Base-by-base conservation (phyloP, 2,113 vertebrate species). In the Oreochromis spilurus region DNA sequence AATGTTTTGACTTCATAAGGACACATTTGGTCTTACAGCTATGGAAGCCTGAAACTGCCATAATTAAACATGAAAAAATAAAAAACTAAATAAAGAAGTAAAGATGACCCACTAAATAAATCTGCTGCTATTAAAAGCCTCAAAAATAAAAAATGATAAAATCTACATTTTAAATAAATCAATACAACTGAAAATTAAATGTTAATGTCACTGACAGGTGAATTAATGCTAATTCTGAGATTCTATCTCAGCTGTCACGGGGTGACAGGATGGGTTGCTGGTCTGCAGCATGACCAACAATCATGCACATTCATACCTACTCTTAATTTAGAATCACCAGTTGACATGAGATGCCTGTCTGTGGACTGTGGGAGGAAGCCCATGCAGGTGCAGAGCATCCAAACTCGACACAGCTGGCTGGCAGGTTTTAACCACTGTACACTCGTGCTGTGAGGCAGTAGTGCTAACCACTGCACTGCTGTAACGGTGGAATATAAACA, bases 331-430 rank as follows among this genome's bases (percentile, higher is more conserved):
- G 67, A 48, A 48, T 45, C 67, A 75, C 70, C 4, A 17, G 5
- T 31, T 31, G 17, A 19, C 14, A 29, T 50, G 26, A 31, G 16
- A 29, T 50, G 24, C 6, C 48, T 19, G 14, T 29, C 70, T 48
- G 24, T 48, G 67, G 40, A 29, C 16, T 75, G 40, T 75, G 43
- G 70, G 43, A 75, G 24, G 43, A 75, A 31, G 70, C 70, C 16
- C 21, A 16, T 45, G 21, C 13, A 16, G n/a, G 13, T 12, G 5
- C n/a, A 1, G 13, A 67, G 11, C 60, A 0, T 21, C 17, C 10
- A 65, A 21, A 38, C 60, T 19, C 11, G 0, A 67, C 36, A 45
- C 65, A 70, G 38, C 38, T 5, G 65, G 38, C 12, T 9, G n/a
- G 65, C 12, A 16, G 36, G 7, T 70, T 70, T 43, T n/a, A 1